Conservation (phyloP, 1,140 invertebrate genomes). For the Papilio helenus region DNA sequence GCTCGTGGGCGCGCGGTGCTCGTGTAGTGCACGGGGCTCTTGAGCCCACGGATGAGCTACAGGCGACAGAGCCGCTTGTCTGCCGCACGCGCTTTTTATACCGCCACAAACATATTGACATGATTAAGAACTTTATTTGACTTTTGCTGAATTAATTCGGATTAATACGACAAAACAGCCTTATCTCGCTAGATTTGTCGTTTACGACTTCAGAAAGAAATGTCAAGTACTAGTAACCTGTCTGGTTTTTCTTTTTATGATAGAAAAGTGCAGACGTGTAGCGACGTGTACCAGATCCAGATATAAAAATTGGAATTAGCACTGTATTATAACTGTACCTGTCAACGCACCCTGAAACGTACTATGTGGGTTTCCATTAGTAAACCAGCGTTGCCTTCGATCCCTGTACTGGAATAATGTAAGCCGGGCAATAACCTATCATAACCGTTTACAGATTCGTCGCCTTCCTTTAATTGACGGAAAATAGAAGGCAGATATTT, state of each 20-base stretch:
- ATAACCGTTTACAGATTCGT: too few relatives aligned
- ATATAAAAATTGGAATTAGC: too few relatives aligned
- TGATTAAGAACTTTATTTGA: background rate
- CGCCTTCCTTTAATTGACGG: too few relatives aligned
- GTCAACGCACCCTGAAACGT: too few relatives aligned
- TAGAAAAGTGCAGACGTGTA: background rate
- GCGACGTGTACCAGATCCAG: too few relatives aligned
- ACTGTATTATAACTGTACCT: too few relatives aligned
- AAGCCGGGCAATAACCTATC: too few relatives aligned
- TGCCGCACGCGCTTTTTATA: background rate
- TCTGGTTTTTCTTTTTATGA: background rate
- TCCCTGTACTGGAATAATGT: too few relatives aligned
- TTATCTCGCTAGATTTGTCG: slow-evolving; percentile 1
- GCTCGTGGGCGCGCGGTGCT: background rate
- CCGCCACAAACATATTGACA: background rate
- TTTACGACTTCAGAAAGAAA: background rate
- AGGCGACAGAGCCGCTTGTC: background rate
- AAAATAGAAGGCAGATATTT: too few relatives aligned
- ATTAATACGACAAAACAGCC: background rate
- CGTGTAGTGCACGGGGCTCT: background rate
- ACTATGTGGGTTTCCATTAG: too few relatives aligned
- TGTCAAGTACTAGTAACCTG: background rate
- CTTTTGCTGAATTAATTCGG: background rate
- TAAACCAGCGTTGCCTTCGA: too few relatives aligned
- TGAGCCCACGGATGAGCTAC: background rate